Evolutionary conservation across 2,113 vertebrate genomes (phyloP).

Genomic region (Salminus brasiliensis): DNA sequence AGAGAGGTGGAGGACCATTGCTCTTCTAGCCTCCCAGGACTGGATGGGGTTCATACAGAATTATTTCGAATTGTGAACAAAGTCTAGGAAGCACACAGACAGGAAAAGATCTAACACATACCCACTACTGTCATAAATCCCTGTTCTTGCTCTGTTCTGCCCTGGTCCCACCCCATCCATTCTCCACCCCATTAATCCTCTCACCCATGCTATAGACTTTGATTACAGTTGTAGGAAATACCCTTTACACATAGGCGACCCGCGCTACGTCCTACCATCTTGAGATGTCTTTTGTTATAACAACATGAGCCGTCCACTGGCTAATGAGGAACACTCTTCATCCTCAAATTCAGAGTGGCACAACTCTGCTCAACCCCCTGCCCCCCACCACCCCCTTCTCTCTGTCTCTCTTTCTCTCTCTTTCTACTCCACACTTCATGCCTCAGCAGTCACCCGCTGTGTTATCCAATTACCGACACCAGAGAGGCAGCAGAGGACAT

Average conservation of each 20-base stretch:
- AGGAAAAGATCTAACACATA: no score
- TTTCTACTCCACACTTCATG: background rate
- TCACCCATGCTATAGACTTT: background rate
- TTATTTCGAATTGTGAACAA: no score
- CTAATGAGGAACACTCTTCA: constrained; percentile 42
- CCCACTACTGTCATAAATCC: background rate
- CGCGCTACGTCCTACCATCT: background rate
- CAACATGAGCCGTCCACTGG: background rate
- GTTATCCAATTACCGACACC: constrained; percentile 38
- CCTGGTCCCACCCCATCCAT: no score
- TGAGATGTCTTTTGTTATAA: background rate
- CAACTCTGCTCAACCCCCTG: background rate
- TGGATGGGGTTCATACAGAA: no score
- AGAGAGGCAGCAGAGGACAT: background rate
- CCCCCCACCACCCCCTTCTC: no score
- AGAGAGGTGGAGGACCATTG: no score
- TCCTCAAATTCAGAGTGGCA: constrained; percentile 1
- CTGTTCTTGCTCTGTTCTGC: background rate
- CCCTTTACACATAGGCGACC: background rate
- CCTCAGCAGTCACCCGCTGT: background rate
- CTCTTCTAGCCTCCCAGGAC: no score
- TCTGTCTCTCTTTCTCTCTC: constrained; percentile 3
- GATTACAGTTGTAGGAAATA: background rate
- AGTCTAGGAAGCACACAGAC: no score
- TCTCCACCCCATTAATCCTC: background rate